Evolutionary conservation across 2,113 vertebrate genomes (phyloP).

Genomic region (Mungos mungo): DNA sequence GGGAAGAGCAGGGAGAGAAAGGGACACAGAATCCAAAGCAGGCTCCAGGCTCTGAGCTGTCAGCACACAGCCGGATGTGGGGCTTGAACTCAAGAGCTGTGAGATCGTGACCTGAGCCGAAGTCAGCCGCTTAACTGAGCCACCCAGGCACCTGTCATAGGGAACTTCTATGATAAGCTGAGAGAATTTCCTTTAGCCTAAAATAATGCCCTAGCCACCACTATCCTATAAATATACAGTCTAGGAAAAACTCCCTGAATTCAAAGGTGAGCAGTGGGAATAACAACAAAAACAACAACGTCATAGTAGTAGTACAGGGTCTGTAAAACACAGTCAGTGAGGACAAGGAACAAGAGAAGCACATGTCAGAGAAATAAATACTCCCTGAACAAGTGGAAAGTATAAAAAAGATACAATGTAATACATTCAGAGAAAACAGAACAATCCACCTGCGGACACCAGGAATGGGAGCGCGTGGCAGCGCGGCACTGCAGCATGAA

Average conservation of each 20-base stretch:
- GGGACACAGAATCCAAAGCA: too few relatives aligned
- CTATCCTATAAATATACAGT: background rate
- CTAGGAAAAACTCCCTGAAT: background rate
- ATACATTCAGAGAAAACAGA: background rate
- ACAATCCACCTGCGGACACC: background rate
- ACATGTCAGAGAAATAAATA: background rate
- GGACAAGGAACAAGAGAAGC: background rate
- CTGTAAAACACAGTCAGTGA: background rate
- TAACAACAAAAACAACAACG: background rate
- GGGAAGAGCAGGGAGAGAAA: too few relatives aligned
- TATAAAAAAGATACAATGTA: background rate
- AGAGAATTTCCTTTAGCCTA: background rate
- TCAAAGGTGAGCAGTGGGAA: background rate
- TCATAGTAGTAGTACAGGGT: background rate
- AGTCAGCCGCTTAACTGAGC: too few relatives aligned
- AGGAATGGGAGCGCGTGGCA: background rate
- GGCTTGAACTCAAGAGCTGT: too few relatives aligned
- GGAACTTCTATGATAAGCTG: background rate
- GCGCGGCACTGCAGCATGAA: background rate
- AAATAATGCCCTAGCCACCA: background rate
- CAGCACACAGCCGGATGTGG: too few relatives aligned
- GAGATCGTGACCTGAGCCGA: too few relatives aligned
- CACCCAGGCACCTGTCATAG: background rate
- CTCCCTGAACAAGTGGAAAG: background rate
- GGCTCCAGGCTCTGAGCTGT: too few relatives aligned